These are phyloP conservation scores for Eunapius fragilis DNA, from an alignment of 37 sponge, comb jelly and placozoan species.

Conservation along the genomic window DNA sequence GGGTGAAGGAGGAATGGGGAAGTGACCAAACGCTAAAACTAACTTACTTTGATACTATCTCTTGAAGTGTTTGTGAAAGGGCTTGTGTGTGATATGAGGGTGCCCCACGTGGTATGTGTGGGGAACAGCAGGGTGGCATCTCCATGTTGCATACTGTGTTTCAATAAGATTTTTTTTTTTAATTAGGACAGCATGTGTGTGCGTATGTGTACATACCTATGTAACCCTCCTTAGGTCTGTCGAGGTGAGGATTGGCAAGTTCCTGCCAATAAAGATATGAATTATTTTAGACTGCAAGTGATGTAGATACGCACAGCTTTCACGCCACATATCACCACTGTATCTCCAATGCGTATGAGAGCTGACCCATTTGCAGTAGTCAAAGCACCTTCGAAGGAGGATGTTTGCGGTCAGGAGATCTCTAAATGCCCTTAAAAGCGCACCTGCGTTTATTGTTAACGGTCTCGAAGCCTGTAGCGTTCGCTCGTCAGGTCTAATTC, in stretches of 20 bases:
- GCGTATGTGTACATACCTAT: constrained; percentile 1
- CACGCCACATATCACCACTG: constrained; percentile 70
- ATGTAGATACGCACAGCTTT: constrained; percentile 48
- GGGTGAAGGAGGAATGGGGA: not conserved
- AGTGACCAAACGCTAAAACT: not conserved
- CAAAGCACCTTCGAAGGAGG: constrained; percentile 37
- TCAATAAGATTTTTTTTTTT: not conserved
- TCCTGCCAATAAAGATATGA: constrained; percentile 16
- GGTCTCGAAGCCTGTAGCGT: constrained; percentile 1
- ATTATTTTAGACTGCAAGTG: not conserved
- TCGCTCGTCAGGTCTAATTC: constrained; percentile 63
- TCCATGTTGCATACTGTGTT: constrained; percentile 67
- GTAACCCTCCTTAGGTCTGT: constrained; percentile 52
- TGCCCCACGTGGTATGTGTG: constrained; percentile 39
- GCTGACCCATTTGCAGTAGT: constrained; percentile 68
- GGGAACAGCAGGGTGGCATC: constrained; percentile 37
- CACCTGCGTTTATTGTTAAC: constrained; percentile 40
- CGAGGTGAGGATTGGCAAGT: constrained; percentile 42
- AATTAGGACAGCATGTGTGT: not conserved
- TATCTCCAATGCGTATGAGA: constrained; percentile 63
- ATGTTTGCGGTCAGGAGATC: not conserved
- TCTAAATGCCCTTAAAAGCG: not conserved
- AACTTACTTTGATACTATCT: constrained; percentile 22
- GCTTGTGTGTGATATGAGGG: constrained; percentile 35
- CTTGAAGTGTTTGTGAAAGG: constrained; percentile 41